Conservation (phyloP, 1,140 invertebrate species). For the Solenopsis fugax region DNA sequence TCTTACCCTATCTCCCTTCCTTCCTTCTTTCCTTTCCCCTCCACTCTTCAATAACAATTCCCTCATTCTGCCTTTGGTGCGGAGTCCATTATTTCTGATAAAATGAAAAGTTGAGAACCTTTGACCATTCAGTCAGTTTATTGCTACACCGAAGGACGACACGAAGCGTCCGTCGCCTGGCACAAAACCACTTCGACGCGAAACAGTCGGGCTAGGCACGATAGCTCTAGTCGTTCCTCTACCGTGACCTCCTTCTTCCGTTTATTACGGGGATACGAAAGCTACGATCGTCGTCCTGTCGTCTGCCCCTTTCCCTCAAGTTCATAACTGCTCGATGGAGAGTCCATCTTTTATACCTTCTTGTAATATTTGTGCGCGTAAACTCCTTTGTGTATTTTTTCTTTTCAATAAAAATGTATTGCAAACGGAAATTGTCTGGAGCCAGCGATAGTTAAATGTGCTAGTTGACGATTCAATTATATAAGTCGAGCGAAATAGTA, state of each 20-base stretch:
- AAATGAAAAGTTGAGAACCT: slow-evolving; percentile 81
- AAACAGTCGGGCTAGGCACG: slow-evolving; percentile 83
- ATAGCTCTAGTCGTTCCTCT: slow-evolving; percentile 71
- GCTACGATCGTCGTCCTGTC: not conserved
- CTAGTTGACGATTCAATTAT: no score
- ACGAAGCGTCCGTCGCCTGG: slow-evolving; percentile 80
- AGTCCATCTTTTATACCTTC: slow-evolving; percentile 3
- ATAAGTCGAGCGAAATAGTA: no score
- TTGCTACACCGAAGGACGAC: slow-evolving; percentile 76
- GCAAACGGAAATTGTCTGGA: not conserved
- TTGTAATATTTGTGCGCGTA: not conserved
- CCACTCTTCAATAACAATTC: slow-evolving; percentile 27
- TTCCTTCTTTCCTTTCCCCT: slow-evolving; percentile 35
- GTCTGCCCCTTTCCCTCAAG: not conserved
- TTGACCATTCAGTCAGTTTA: slow-evolving; percentile 79
- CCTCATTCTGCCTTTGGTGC: slow-evolving; percentile 37
- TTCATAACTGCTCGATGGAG: slow-evolving; percentile 56
- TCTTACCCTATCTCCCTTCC: not conserved
- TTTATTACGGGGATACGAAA: slow-evolving; percentile 69
- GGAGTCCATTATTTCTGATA: slow-evolving; percentile 70
- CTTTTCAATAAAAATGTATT: not conserved
- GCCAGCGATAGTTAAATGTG: no score
- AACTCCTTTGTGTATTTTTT: slow-evolving; percentile 5
- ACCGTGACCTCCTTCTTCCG: slow-evolving; percentile 56
- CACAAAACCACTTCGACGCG: slow-evolving; percentile 81